Evolutionary conservation across 1,140 invertebrate species (phyloP).

Genomic region (Cataglyphis hispanica): DNA sequence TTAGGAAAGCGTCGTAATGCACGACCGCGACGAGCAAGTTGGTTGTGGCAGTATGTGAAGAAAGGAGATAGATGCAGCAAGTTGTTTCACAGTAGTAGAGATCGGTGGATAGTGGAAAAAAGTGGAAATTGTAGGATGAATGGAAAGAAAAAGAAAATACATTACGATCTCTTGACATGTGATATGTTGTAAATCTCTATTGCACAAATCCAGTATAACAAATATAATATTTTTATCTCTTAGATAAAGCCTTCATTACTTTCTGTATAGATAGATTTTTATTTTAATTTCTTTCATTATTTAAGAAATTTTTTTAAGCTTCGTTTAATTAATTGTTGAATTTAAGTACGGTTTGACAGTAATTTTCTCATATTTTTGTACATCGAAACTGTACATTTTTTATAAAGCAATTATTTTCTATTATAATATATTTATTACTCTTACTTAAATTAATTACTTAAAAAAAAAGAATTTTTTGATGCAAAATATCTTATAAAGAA

Average conservation of each 20-base stretch:
- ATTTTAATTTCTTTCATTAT: background rate
- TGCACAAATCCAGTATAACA: background rate
- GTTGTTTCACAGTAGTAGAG: constrained; percentile 37
- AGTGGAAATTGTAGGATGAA: background rate
- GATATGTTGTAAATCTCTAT: background rate
- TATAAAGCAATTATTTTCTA: background rate
- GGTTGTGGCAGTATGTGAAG: constrained; percentile 28
- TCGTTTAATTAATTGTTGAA: background rate
- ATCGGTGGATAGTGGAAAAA: constrained; percentile 56
- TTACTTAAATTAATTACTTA: background rate
- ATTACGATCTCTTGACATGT: background rate
- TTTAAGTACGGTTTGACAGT: background rate
- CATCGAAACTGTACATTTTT: background rate
- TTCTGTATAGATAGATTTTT: background rate
- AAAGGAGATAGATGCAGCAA: background rate
- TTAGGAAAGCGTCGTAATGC: constrained; percentile 57
- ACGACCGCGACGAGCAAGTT: constrained; percentile 44
- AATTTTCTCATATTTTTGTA: background rate
- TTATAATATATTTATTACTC: background rate
- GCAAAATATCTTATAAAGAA: background rate
- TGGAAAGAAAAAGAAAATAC: background rate
- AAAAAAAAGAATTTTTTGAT: background rate
- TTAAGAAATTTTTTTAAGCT: background rate
- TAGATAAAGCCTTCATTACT: background rate
- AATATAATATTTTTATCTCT: background rate